Conservation (phyloP, 2,888 invertebrate species). For the Acanthosepion pharaonis region DNA sequence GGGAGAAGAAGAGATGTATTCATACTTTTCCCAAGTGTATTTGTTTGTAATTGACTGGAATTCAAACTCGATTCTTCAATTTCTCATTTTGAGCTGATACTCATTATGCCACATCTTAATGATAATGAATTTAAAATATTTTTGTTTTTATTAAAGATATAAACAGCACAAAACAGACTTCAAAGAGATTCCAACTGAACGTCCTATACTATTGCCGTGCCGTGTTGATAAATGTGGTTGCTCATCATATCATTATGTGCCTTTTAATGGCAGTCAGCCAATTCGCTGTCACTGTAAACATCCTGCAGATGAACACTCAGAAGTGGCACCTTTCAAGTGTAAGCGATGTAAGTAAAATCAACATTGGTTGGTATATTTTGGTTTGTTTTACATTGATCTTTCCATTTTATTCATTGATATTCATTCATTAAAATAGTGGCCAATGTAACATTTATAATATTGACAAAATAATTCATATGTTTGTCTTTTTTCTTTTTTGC, state of each 20-base stretch:
- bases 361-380: neutral
- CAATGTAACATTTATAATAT: too few relatives aligned
- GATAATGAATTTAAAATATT: too few relatives aligned
- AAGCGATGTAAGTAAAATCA: conserved; percentile 64
- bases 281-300: conserved; percentile 74
- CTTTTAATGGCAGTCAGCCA: conserved; percentile 71
- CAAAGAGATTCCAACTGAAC: conserved; percentile 64
- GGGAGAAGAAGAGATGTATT: too few relatives aligned
- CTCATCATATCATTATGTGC: conserved; percentile 71
- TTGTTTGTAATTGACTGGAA: too few relatives aligned
- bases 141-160: conserved; percentile 59
- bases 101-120: too few relatives aligned
- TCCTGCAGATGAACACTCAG: conserved; percentile 70
- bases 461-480: too few relatives aligned
- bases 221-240: conserved; percentile 71
- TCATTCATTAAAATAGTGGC: too few relatives aligned
- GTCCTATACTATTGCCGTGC: conserved; percentile 70
- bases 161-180: conserved; percentile 74
- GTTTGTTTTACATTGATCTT: neutral
- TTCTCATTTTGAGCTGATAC: too few relatives aligned
- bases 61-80: too few relatives aligned
- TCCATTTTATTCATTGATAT: too few relatives aligned
- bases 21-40: too few relatives aligned
- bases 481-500: too few relatives aligned
- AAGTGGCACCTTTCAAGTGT: conserved; percentile 69